Percentiles rank a stretch among this genome's conserved stretches.
These are phyloP conservation scores for Piaya cayana DNA, from an alignment of 2,113 vertebrate genomes.

Conservation along the genomic window DNA sequence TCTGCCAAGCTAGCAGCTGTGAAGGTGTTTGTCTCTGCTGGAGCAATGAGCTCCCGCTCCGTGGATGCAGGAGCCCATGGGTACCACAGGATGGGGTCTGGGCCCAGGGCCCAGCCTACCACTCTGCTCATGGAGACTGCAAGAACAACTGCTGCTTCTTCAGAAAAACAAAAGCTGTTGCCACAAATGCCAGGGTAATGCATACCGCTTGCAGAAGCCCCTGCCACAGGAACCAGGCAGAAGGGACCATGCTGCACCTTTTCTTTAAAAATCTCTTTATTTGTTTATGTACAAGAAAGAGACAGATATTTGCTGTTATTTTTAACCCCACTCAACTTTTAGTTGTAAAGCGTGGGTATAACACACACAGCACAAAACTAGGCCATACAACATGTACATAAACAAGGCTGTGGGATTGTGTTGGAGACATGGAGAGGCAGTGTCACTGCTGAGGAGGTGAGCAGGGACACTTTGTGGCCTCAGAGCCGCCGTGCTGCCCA, in stretches of 20 bases:
- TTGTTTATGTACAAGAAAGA: background rate
- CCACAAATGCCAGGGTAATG: background rate
- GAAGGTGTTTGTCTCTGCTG: background rate
- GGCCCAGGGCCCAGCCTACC: background rate
- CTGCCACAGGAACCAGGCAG: background rate
- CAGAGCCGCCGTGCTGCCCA: background rate
- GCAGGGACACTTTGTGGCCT: background rate
- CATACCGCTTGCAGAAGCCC: background rate
- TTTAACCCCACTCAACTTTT: background rate
- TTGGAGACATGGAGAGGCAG: background rate
- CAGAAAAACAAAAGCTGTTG: background rate
- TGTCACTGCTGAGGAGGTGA: background rate
- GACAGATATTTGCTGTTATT: background rate
- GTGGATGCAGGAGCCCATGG: background rate
- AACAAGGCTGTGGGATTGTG: background rate
- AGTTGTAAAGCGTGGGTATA: background rate
- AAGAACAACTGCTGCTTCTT: background rate
- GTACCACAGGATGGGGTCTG: background rate
- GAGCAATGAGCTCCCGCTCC: background rate
- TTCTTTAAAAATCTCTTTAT: background rate
- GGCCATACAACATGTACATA: too few relatives aligned
- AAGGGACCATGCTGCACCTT: background rate
- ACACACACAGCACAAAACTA: accelerated
- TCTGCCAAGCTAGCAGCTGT: background rate
- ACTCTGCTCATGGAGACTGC: background rate